Conservation (phyloP, 2,888 invertebrate species). For the Nemotelus pantherinus region DNA sequence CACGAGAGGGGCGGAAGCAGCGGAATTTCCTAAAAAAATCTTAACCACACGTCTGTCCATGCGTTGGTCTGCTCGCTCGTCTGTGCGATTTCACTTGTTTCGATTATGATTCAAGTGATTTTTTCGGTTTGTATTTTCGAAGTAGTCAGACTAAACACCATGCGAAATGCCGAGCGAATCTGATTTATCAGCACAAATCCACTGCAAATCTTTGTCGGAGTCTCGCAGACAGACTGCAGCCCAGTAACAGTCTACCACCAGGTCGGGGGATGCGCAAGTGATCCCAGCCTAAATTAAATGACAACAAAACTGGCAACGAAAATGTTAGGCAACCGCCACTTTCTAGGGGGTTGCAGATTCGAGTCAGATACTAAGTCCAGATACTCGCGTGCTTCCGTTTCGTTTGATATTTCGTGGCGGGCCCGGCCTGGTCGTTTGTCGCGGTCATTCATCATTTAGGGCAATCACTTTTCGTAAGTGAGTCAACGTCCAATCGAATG, state of each 20-base stretch:
- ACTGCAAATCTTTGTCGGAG: background rate
- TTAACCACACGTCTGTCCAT: background rate
- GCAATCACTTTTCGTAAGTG: conserved; percentile 25
- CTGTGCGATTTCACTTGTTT: too few species aligned
- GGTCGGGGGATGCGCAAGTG: too few species aligned
- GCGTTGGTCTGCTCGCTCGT: background rate
- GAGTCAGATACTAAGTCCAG: background rate
- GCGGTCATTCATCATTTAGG: conserved; percentile 31
- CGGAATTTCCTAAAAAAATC: background rate
- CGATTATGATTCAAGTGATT: too few species aligned
- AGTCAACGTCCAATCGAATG: conserved; percentile 28
- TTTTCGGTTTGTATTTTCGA: too few species aligned
- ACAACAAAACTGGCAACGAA: conserved; percentile 8
- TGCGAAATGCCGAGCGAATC: conserved; percentile 22
- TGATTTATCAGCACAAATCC: conserved; percentile 13
- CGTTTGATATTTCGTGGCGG: too few species aligned
- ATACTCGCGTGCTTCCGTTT: background rate
- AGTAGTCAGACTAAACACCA: conserved; percentile 2
- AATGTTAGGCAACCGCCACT: background rate
- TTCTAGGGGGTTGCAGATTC: background rate
- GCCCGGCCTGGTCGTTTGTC: background rate
- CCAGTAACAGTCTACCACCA: too few species aligned
- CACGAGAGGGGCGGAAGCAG: background rate
- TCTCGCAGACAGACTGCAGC: too few species aligned
- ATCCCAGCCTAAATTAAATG: background rate